Evolutionary conservation across 2,113 vertebrate genomes (phyloP), one percentile per base, ranked within the genome.

Genomic region (Lycocorax pyrrhopterus): DNA sequence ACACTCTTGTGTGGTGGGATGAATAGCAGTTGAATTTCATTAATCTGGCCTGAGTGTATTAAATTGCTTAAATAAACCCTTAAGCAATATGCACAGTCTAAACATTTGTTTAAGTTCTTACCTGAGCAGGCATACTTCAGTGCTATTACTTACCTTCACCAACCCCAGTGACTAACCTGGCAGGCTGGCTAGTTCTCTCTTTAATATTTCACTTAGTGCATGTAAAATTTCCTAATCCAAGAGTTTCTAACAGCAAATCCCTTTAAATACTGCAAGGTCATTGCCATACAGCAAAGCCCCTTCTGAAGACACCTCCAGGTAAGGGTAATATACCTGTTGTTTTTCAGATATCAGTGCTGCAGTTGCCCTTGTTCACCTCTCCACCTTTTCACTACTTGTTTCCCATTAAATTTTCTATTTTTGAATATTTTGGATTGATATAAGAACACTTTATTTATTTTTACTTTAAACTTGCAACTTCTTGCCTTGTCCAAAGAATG

Each of bases 381-480:
- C 69, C 84, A 69, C 37, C 25, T 93, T 71, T 74, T 62, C 68
- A 79, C 56, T 94, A 30, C 64, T 67, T 94, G 49, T 53, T 97
- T 96, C 71, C 67, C 72, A 55, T 94, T 85, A 41, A 9, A 33
- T 92, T 79, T 96, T 96, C 56, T 18, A 27, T 47, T 74, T 96
- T 95, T 78, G 10, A 87, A 71, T 76, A 56, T 13, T 72, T 35
- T 76, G 89, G 73, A 84, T 52, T 92, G 43, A 39, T 81, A 46
- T 71, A 67, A 92, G 66, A 94, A 85, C 7, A 8, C 55, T 62
- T 60, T 81, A 49, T 86, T 94, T 91, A 46, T 92, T 96, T 87
- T 95, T 94, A 46, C 69, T 96, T 88, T 94, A 91, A 93, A 59
- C n/a, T 43, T 87, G 37, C 29, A 71, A 52, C 67, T 88, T 82